Base-by-base conservation (phyloP, 2,113 vertebrate species). In the Lepus americanus region DNA sequence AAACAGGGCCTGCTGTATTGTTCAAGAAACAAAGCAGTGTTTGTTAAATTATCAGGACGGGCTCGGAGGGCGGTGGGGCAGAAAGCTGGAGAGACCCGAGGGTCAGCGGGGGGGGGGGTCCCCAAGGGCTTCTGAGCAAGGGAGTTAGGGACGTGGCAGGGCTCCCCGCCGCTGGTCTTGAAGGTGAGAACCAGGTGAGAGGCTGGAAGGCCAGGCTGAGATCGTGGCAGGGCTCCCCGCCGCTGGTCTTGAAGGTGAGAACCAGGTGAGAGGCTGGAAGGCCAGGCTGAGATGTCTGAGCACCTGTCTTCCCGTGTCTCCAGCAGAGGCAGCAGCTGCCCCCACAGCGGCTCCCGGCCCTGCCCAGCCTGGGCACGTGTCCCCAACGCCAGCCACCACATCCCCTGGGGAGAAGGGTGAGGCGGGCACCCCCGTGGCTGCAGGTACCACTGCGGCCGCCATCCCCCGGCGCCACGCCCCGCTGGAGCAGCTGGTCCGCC, bases 381-480 rank as follows among this genome's bases (percentile, higher is more conserved):
- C 99, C 6, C 99, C 99, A 0, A 99, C 99, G 0, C 99, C 99
- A 51, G 98, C 99, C 7, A 98, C 98, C 0, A 98, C 98, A 0
- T 99, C 98, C 10, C 99, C 99, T 0, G 98, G 98, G 53, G 99
- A 99, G 82, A 98, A 98, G 31, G 98, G 96, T 0, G 99, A 99
- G 96, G 98, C 98, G 0, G 98, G 99, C 3, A 98, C 98, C 20
- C 96, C 97, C 0, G 97, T 86, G 90, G 92, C 97, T 3, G 96
- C 96, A 25, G 97, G 97, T 66, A 97, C 94, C 66, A 51, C 93
- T 0, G 99, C 98, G 0, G 99, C 98, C 0, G 99, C 98, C 96
- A 99, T 99, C 96, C 99, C 99, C 0, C 99, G 99, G 27, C 98
- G 99, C 87, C 99, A 99, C 0, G 99, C 99, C 3, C 99, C 99